Evolutionary conservation across 2,797 vertebrate genomes (phyloP), one percentile per base, ranked within the genome.

Genomic region (Enteromius viviparus): DNA sequence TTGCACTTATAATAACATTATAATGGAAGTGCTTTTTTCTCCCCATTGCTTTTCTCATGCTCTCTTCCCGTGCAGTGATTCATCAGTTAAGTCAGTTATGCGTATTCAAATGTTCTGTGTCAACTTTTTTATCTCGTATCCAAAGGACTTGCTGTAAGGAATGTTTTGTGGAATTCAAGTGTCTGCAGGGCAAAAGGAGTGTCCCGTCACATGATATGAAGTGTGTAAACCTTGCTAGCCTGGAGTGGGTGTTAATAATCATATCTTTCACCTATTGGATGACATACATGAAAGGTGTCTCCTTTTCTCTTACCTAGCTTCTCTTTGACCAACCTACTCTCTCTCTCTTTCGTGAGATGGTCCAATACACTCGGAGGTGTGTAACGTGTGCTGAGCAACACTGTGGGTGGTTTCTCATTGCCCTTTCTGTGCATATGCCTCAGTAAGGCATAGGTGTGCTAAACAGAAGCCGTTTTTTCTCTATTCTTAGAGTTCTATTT

Each of bases 351-450:
- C 80, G 62, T 65, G 8, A 76, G 69, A 87, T 86, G 85, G 78
- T 88, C 60, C 83, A 80, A 75, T 81, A 70, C 80, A 76, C 79
- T 45, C 71, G 29, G 75, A 90, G 90, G 89, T 74, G 90, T 92
- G 89, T 88, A 71, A 66, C 15, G 23, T 88, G 88, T 83, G 89
- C 1, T 6, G 78, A 75, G 55, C 37, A 60, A n/a, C 55, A n/a
- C 78, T 80, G 89, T 90, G 87, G 89, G 90, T 76, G 87, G 91
- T 84, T 85, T 80, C 47, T 80, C 85, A 68, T 85, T 90, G 86
- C 88, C 86, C 74, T 80, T 91, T 87, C 85, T 89, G 81, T 81
- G 65, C 93, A 92, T 90, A 91, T 93, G 90, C 90, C 90, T 85
- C 55, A 62, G 81, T 85, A 76, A 88, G 90, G 72, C 76, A 86